Conservation (phyloP, 2,113 vertebrate genomes). For the Artemisiospiza belli region DNA sequence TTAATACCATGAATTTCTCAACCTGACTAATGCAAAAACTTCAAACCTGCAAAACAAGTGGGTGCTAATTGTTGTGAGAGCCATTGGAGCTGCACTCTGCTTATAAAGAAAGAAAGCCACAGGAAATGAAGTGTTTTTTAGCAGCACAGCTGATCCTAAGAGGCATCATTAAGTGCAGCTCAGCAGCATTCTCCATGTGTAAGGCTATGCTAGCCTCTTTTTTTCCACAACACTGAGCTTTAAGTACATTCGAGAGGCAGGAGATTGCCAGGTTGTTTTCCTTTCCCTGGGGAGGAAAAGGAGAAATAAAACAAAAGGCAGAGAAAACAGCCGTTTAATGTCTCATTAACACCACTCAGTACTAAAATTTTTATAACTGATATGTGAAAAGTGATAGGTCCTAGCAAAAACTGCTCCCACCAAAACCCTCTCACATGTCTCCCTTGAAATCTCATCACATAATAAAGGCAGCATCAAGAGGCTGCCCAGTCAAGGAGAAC, state of each 20-base stretch:
- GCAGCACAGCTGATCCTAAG: constrained; percentile 75
- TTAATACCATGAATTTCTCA: constrained; percentile 84
- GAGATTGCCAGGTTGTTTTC: constrained; percentile 44
- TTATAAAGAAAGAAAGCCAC: constrained; percentile 75
- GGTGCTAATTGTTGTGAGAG: constrained; percentile 87
- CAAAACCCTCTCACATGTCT: not conserved
- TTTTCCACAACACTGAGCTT: constrained; percentile 37
- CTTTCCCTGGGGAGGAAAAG: not conserved
- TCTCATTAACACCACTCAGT: not conserved
- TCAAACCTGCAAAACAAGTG: constrained; percentile 81
- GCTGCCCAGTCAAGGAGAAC: not conserved
- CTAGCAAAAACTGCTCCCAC: not conserved
- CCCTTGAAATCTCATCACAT: not conserved
- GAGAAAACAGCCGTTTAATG: not conserved
- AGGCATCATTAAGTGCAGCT: constrained; percentile 81
- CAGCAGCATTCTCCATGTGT: constrained; percentile 57
- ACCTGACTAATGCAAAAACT: constrained; percentile 77
- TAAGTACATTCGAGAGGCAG: constrained; percentile 68
- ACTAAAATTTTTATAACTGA: not conserved
- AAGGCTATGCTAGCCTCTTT: constrained; percentile 22
- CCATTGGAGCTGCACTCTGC: constrained; percentile 74
- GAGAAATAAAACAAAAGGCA: constrained; percentile 15
- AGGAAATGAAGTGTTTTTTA: constrained; percentile 78
- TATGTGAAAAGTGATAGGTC: not conserved
- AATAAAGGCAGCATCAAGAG: not conserved